Percentiles rank a stretch among this genome's conserved stretches.
These are phyloP conservation scores for Notospermus geniculatus DNA, from an alignment of 1,140 invertebrate genomes.

Conservation along the genomic window DNA sequence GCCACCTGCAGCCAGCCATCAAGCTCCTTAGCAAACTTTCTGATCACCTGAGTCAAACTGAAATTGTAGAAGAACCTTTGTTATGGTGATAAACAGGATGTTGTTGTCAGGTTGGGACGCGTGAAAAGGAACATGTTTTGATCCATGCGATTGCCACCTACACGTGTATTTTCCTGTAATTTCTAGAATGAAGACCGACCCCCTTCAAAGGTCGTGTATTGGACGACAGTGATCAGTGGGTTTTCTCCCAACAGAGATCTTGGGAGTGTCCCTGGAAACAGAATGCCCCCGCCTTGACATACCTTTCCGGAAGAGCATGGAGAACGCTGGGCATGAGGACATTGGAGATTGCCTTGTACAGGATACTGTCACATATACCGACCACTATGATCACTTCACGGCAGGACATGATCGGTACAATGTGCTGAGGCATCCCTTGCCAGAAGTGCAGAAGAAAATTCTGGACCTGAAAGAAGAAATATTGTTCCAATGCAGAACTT, in stretches of 20 bases:
- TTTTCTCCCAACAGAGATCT: too few species aligned
- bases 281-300: conserved; percentile 12
- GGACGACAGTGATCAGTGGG: too few species aligned
- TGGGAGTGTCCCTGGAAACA: too few species aligned
- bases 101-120: too few species aligned
- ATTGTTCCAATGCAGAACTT: background rate
- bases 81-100: too few species aligned
- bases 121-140: too few species aligned
- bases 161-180: too few species aligned
- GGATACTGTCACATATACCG: conserved; percentile 60
- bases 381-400: conserved; percentile 58
- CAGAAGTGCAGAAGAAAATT: conserved; percentile 61
- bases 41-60: conserved; percentile 52
- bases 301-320: conserved; percentile 54
- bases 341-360: conserved; percentile 60
- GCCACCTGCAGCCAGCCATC: conserved; percentile 47
- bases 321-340: conserved; percentile 60
- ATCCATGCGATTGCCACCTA: too few species aligned
- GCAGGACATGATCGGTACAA: conserved; percentile 55
- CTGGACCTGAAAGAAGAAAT: conserved; percentile 57
- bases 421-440: conserved; percentile 61
- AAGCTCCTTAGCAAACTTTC: conserved; percentile 48
- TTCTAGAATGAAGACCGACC: too few species aligned
- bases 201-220: too few species aligned
- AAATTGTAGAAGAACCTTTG: conserved; percentile 21